Conservation (phyloP, 2,113 vertebrate species). For the Suncus etruscus region DNA sequence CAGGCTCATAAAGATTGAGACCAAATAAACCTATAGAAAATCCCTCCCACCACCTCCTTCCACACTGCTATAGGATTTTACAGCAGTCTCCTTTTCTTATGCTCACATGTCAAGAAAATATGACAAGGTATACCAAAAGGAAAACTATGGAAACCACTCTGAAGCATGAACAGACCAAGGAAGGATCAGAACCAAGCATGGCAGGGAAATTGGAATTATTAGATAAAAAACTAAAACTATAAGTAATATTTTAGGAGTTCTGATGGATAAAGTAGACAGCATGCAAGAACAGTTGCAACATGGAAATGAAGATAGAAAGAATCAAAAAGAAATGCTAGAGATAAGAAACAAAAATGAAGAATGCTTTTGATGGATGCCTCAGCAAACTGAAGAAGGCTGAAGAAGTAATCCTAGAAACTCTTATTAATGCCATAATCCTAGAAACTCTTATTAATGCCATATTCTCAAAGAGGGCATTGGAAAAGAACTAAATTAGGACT, state of each 20-base stretch:
- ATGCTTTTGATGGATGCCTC: not conserved
- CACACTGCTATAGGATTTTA: not conserved
- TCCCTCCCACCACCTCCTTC: not conserved
- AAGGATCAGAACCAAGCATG: not conserved
- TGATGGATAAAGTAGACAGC: conserved; percentile 22
- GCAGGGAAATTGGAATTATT: not conserved
- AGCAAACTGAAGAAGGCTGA: not conserved
- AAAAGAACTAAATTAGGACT: not conserved
- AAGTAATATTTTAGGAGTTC: not conserved
- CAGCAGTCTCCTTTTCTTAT: not conserved
- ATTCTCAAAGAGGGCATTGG: not conserved
- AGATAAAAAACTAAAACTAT: not conserved
- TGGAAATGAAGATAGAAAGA: not conserved
- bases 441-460: not conserved
- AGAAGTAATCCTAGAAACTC: conserved; percentile 2
- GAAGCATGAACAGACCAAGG: not conserved
- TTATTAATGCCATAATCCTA: not conserved
- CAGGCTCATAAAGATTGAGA: not conserved
- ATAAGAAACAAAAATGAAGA: conserved; percentile 2
- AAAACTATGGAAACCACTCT: not conserved
- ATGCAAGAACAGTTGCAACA: not conserved
- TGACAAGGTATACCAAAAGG: not conserved
- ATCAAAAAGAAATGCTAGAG: not conserved
- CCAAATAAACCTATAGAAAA: not conserved
- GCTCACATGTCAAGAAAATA: not conserved